Percentiles rank a stretch among this genome's conserved stretches.
Evolutionary conservation across 1,140 invertebrate genomes (phyloP).

Genomic region (Saccostrea cuccullata): DNA sequence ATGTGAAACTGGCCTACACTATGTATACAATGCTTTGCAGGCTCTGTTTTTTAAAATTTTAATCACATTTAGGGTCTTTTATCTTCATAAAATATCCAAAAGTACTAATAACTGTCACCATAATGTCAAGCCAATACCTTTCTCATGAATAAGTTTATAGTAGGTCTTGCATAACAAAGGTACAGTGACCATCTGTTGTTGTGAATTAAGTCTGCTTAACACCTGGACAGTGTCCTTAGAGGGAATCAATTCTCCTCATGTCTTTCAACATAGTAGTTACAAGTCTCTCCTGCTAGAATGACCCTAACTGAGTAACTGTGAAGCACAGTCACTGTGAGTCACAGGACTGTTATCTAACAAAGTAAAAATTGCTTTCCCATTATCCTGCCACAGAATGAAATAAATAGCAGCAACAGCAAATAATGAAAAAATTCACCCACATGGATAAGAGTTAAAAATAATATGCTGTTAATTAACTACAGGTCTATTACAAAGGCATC

Average conservation of each 20-base stretch:
- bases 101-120: too few species aligned
- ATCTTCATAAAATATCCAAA: too few species aligned
- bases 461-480: not conserved
- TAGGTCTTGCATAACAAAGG: too few species aligned
- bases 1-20: too few species aligned
- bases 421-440: not conserved
- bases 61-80: too few species aligned
- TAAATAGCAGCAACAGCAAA: not conserved
- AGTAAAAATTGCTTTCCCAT: not conserved
- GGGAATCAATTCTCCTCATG: not conserved
- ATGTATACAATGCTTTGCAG: too few species aligned
- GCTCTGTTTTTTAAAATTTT: too few species aligned
- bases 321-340: too few species aligned
- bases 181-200: not conserved
- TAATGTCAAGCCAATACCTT: too few species aligned
- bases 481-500: not conserved
- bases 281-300: not conserved
- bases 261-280: too few species aligned
- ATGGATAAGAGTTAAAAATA: not conserved
- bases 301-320: not conserved
- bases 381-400: not conserved
- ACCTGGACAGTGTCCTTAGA: not conserved
- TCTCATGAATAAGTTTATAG: too few species aligned
- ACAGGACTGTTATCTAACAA: not conserved
- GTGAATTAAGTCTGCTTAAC: not conserved